Conservation (phyloP, 2,888 invertebrate genomes). For the Eilema griseolum region DNA sequence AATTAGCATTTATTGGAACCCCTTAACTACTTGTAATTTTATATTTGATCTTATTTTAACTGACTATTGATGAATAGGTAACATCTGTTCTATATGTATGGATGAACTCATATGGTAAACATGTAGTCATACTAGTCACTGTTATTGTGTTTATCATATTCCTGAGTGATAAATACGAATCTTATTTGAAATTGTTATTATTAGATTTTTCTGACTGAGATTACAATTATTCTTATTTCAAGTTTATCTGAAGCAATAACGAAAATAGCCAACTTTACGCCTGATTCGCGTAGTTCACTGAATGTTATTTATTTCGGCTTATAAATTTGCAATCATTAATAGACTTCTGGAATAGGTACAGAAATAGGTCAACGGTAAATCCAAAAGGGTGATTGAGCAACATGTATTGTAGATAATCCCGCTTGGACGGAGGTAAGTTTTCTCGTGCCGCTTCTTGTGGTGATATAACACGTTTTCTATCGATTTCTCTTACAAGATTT, state of each 20-base stretch:
- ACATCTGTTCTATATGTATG: neutral
- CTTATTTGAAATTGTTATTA: conserved; percentile 2
- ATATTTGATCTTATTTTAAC: conserved; percentile 4
- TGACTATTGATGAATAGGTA: neutral
- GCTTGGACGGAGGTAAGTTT: neutral
- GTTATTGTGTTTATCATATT: conserved; percentile 10
- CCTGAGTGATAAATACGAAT: conserved; percentile 9
- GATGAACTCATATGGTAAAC: conserved; percentile 14
- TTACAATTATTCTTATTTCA: neutral
- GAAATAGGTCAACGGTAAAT: conserved; percentile 5
- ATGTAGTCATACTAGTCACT: conserved; percentile 6
- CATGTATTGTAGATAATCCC: neutral
- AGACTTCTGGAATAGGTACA: conserved; percentile 7
- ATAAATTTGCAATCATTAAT: conserved; percentile 10
- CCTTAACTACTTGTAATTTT: neutral
- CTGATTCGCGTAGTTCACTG: neutral
- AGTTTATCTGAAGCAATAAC: conserved; percentile 8
- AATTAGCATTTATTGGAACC: neutral
- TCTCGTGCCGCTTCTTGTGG: neutral
- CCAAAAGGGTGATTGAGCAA: neutral
- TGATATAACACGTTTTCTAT: conserved; percentile 2
- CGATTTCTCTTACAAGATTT: neutral
- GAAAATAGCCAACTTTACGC: conserved; percentile 6
- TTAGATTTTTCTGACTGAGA: neutral
- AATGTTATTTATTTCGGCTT: conserved; percentile 1